Percentiles rank a stretch among this genome's conserved stretches.
These are phyloP conservation scores for Eurosta solidaginis DNA, from an alignment of 1,140 invertebrate genomes.

Conservation along the genomic window DNA sequence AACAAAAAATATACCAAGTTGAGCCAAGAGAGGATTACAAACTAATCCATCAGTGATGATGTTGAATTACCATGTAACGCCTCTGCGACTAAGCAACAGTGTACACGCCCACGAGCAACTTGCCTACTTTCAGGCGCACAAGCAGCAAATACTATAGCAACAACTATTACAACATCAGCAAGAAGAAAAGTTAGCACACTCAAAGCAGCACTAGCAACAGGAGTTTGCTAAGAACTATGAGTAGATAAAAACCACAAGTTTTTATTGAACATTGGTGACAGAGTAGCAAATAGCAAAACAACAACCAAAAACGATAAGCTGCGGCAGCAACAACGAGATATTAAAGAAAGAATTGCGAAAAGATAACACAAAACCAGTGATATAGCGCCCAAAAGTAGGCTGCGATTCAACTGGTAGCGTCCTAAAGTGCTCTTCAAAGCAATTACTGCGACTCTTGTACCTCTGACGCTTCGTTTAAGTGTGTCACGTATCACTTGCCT, in stretches of 20 bases:
- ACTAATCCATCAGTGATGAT: conserved; percentile 2
- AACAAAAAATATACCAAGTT: background rate
- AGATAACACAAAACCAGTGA: too few species aligned
- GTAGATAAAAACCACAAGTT: background rate
- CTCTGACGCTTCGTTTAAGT: too few species aligned
- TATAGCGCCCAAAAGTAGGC: too few species aligned
- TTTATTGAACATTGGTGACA: too few species aligned
- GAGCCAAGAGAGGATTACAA: background rate
- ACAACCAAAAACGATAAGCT: too few species aligned
- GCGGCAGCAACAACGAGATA: too few species aligned
- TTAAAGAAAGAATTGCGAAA: too few species aligned
- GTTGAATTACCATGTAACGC: conserved; percentile 11
- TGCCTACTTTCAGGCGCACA: background rate
- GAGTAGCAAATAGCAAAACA: background rate
- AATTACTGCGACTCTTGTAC: too few species aligned
- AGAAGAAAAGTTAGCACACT: background rate
- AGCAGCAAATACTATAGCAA: background rate
- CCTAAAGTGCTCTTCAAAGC: too few species aligned
- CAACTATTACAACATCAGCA: background rate
- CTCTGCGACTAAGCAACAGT: conserved; percentile 11
- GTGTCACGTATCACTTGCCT: too few species aligned
- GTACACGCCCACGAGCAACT: background rate
- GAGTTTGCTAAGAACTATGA: background rate
- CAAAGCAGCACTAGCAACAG: conserved; percentile 11
- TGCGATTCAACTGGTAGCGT: too few species aligned